A percentile compares a stretch with the other conserved stretches of the same genome.
phyloP scores from a whole-genome alignment of 1,140 invertebrate species.

The Popillia japonica region DNA sequence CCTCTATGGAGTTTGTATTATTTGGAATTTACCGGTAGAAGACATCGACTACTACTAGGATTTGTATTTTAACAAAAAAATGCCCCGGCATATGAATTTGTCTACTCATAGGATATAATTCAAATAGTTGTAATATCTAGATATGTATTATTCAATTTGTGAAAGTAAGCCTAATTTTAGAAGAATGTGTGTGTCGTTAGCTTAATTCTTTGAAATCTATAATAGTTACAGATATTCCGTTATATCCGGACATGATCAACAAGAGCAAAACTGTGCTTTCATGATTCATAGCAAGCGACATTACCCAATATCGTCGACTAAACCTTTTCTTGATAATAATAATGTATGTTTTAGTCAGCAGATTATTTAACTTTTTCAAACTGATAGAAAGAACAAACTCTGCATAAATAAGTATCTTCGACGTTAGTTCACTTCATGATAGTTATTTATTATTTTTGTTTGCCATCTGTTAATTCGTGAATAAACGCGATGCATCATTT shows the following conservation, averaged over 20 bases:
- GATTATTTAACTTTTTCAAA: neutral
- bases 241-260: neutral
- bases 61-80: too few relatives aligned
- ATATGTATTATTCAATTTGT: too few relatives aligned
- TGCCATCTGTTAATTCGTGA: conserved; percentile 26
- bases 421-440: neutral
- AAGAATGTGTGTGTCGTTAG: too few relatives aligned
- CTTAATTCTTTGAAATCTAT: too few relatives aligned
- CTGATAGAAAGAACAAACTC: conserved; percentile 9
- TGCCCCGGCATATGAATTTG: too few relatives aligned
- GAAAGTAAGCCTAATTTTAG: too few relatives aligned
- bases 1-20: too few relatives aligned
- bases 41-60: too few relatives aligned
- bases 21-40: too few relatives aligned
- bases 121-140: too few relatives aligned
- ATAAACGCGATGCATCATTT: conserved; percentile 1
- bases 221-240: neutral
- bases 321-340: neutral
- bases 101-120: too few relatives aligned
- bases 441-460: conserved; percentile 32
- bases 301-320: neutral
- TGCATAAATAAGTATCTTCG: neutral
- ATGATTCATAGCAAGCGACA: neutral
- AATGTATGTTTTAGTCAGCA: neutral
- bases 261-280: neutral